Evolutionary conservation across 1,140 invertebrate species (phyloP).

Genomic region (honey bee (Apis mellifera)): DNA sequence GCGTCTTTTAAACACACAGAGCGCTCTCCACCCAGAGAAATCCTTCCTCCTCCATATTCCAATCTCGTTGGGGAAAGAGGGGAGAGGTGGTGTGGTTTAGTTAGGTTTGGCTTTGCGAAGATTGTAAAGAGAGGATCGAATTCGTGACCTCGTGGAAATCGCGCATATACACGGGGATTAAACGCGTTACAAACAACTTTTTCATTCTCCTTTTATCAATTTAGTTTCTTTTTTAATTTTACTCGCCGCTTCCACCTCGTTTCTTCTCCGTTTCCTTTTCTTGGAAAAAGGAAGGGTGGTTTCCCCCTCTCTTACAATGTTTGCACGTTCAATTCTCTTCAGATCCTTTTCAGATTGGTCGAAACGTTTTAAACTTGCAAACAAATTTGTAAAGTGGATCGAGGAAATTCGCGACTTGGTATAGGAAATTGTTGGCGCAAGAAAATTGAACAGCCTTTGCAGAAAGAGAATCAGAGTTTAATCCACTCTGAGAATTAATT

Average conservation of each 20-base stretch:
- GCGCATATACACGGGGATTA: no score
- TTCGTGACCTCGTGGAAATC: no score
- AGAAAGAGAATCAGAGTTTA: neutral
- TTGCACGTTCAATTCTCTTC: neutral
- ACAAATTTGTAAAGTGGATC: neutral
- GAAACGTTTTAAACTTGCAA: neutral
- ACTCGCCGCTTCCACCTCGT: no score
- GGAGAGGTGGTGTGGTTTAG: no score
- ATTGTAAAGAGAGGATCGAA: no score
- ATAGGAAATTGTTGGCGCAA: neutral
- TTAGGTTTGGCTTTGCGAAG: no score
- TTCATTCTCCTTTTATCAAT: no score
- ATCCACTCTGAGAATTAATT: neutral
- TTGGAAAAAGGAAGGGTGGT: neutral
- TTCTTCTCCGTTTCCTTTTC: neutral
- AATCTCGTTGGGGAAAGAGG: neutral
- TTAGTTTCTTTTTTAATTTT: no score
- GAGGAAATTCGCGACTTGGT: neutral
- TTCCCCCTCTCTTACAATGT: no score
- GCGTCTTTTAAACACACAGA: neutral
- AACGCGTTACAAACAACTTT: no score
- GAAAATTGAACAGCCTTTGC: no score
- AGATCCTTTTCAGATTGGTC: neutral
- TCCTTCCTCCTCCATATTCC: neutral
- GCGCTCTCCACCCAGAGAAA: neutral